Conservation (phyloP, 2,888 invertebrate species). For the Scaptodrosophila latifasciaeformis region DNA sequence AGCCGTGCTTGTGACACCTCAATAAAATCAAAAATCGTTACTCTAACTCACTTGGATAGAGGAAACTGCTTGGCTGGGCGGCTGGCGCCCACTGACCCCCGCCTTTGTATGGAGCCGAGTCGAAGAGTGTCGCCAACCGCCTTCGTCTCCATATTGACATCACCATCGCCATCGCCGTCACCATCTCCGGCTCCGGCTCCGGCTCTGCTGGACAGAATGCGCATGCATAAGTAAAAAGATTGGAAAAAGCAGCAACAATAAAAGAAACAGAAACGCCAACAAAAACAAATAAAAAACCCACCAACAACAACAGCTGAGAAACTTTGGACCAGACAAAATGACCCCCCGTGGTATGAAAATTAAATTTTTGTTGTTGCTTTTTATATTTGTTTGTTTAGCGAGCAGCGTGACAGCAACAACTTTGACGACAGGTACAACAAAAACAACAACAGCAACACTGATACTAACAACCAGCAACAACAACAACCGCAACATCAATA, state of each 20-base stretch:
- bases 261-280: conserved; percentile 16
- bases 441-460: neutral
- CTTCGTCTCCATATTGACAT: too few relatives aligned
- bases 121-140: too few relatives aligned
- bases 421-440: conserved; percentile 33
- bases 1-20: conserved; percentile 55
- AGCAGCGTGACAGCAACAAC: conserved; percentile 45
- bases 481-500: conserved; percentile 63
- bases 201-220: conserved; percentile 40
- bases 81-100: conserved; percentile 43
- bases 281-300: neutral
- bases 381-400: conserved; percentile 56
- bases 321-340: conserved; percentile 12
- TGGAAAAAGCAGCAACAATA: conserved; percentile 23
- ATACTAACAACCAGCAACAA: too few relatives aligned
- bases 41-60: too few relatives aligned
- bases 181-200: too few relatives aligned
- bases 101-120: too few relatives aligned
- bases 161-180: too few relatives aligned
- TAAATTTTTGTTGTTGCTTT: conserved; percentile 64
- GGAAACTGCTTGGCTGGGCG: neutral
- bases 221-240: conserved; percentile 52
- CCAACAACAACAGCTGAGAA: too few relatives aligned
- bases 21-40: conserved; percentile 42
- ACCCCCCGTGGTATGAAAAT: conserved; percentile 61